Conservation (phyloP, 1,140 invertebrate genomes). For the Asbolus verrucosus region DNA sequence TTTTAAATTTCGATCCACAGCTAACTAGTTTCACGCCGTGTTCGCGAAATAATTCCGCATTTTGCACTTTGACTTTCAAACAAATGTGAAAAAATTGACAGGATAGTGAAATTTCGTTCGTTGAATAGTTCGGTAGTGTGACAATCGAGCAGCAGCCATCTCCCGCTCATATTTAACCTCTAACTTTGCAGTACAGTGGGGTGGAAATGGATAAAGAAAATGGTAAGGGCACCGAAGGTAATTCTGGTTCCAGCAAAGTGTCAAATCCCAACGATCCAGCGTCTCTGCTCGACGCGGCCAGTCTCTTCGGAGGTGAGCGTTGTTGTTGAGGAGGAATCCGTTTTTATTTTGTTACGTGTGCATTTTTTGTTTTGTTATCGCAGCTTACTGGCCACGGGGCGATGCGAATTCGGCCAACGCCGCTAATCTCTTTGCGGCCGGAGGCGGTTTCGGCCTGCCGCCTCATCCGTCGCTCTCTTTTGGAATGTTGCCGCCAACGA, state of each 20-base stretch:
- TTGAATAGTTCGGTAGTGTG: not conserved
- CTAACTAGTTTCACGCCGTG: not conserved
- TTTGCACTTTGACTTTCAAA: constrained; percentile 25
- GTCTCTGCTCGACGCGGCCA: constrained; percentile 73
- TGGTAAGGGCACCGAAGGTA: constrained; percentile 63
- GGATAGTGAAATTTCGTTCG: not conserved
- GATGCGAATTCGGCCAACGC: constrained; percentile 66
- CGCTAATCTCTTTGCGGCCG: constrained; percentile 67
- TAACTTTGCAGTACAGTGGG: constrained; percentile 51
- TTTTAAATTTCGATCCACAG: constrained; percentile 7
- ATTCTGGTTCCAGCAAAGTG: constrained; percentile 62
- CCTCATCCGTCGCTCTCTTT: constrained; percentile 66
- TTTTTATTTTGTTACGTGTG: not conserved
- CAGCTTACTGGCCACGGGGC: constrained; percentile 77
- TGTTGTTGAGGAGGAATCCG: constrained; percentile 1
- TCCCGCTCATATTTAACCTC: not conserved
- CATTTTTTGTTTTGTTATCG: constrained; percentile 56
- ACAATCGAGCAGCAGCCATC: constrained; percentile 2
- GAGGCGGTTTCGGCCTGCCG: constrained; percentile 69
- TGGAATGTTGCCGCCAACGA: constrained; percentile 61
- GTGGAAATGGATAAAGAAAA: constrained; percentile 66
- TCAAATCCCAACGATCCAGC: constrained; percentile 66
- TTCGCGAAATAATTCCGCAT: not conserved
- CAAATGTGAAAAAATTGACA: constrained; percentile 35
- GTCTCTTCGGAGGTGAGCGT: constrained; percentile 72